phyloP scores from a whole-genome alignment of 2,888 invertebrate species.

The Neria commutata region DNA sequence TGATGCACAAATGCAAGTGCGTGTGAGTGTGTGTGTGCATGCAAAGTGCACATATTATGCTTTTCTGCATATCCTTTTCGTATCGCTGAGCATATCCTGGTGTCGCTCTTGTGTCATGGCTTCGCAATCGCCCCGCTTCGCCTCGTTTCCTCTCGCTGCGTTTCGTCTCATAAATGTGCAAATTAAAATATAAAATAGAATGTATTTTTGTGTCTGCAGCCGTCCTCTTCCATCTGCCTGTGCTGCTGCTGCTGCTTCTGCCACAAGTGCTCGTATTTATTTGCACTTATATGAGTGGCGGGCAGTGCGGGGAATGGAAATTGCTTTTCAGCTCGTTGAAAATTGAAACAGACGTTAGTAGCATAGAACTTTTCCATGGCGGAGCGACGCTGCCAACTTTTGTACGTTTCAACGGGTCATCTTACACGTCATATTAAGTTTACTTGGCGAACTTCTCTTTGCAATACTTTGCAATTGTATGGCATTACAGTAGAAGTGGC shows the following conservation, averaged over 20 bases:
- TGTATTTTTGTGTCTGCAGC: constrained; percentile 33
- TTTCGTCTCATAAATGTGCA: constrained; percentile 37
- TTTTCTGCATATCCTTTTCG: constrained; percentile 25
- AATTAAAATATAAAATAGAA: constrained; percentile 43
- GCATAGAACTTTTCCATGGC: too few relatives aligned
- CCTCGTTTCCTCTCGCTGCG: neutral
- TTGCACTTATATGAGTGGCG: neutral
- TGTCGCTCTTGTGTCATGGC: constrained; percentile 15
- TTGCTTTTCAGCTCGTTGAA: neutral
- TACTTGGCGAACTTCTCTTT: neutral
- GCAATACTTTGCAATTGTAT: neutral
- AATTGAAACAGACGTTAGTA: too few relatives aligned
- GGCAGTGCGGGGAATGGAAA: neutral
- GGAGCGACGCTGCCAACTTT: too few relatives aligned
- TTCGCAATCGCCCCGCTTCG: too few relatives aligned
- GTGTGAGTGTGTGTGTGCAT: constrained; percentile 28
- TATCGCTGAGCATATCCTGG: neutral
- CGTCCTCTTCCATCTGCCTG: neutral
- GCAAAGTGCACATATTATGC: constrained; percentile 44
- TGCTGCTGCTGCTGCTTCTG: neutral
- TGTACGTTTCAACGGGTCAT: too few relatives aligned
- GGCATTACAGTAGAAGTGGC: neutral
- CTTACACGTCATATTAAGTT: too few relatives aligned
- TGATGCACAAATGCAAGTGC: too few relatives aligned
- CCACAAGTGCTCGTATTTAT: neutral